Percentiles rank a stretch among this genome's conserved stretches.
These are phyloP conservation scores for Drosophila prostipennis DNA, from an alignment of 2,888 invertebrate species.

Conservation along the genomic window DNA sequence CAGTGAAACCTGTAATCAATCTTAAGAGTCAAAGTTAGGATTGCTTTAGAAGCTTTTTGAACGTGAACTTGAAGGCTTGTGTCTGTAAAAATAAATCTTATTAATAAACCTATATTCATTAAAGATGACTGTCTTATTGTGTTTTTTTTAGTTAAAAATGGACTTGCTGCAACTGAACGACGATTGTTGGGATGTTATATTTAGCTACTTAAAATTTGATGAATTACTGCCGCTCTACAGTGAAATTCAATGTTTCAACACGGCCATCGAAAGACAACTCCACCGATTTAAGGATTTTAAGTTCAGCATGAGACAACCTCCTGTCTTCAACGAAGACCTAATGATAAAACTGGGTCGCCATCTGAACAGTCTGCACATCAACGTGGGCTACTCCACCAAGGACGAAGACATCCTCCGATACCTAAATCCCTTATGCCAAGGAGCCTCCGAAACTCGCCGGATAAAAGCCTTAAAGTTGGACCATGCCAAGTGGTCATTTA, in stretches of 20 bases:
- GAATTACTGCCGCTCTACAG: conserved; percentile 45
- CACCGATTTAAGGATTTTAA: conserved; percentile 40
- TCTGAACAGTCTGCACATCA: conserved; percentile 46
- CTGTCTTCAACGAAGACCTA: conserved; percentile 21
- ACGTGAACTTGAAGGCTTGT: conserved; percentile 1
- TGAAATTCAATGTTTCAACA: conserved; percentile 44
- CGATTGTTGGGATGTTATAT: conserved; percentile 55
- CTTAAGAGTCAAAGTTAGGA: neutral
- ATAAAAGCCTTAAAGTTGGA: conserved; percentile 49
- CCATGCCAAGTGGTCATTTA: conserved; percentile 40
- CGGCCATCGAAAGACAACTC: conserved; percentile 54
- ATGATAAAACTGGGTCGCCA: conserved; percentile 48
- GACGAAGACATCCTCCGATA: conserved; percentile 15
- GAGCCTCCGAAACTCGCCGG: conserved; percentile 39
- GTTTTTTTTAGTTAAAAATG: conserved; percentile 13
- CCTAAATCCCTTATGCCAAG: conserved; percentile 37
- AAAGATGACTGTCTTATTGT: neutral
- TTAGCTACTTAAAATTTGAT: conserved; percentile 46
- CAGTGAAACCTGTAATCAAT: neutral
- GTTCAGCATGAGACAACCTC: conserved; percentile 60
- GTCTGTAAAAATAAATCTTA: neutral
- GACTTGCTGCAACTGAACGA: conserved; percentile 42
- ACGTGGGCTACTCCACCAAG: conserved; percentile 55
- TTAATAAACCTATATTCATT: neutral
- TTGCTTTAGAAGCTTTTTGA: neutral